phyloP scores from a whole-genome alignment of 2,113 vertebrate species.

The human (Homo sapiens) region DNA sequence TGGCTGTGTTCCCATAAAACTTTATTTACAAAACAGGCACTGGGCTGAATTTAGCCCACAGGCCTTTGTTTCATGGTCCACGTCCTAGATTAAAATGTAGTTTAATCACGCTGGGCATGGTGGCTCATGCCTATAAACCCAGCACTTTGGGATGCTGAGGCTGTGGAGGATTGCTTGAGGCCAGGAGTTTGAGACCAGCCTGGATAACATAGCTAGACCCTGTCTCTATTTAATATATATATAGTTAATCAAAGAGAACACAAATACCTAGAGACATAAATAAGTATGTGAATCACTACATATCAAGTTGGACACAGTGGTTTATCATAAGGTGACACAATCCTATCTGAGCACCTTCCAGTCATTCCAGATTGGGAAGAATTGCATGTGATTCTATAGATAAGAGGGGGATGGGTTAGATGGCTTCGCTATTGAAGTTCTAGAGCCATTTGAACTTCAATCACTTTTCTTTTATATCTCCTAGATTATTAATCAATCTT shows the following conservation, averaged over 20 bases:
- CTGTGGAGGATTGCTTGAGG: no score
- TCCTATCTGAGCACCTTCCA: neutral
- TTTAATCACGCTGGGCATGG: no score
- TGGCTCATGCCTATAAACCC: no score
- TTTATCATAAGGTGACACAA: neutral
- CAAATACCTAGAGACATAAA: neutral
- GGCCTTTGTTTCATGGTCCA: neutral
- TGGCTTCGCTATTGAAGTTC: neutral
- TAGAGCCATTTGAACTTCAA: neutral
- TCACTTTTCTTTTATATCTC: neutral
- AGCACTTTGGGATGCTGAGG: no score
- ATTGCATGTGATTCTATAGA: neutral
- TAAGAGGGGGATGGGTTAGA: neutral
- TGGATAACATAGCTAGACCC: no score
- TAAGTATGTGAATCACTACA: neutral
- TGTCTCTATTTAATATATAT: no score
- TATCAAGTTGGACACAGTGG: neutral
- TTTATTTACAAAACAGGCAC: neutral
- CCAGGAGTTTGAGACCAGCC: no score
- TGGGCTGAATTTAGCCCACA: neutral
- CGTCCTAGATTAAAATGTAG: neutral
- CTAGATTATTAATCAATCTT: neutral
- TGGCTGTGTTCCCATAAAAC: neutral
- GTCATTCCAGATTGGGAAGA: neutral
- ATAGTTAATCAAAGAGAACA: neutral